Evolutionary conservation across 2,797 vertebrate genomes (phyloP).

Genomic region (Gila robusta): DNA sequence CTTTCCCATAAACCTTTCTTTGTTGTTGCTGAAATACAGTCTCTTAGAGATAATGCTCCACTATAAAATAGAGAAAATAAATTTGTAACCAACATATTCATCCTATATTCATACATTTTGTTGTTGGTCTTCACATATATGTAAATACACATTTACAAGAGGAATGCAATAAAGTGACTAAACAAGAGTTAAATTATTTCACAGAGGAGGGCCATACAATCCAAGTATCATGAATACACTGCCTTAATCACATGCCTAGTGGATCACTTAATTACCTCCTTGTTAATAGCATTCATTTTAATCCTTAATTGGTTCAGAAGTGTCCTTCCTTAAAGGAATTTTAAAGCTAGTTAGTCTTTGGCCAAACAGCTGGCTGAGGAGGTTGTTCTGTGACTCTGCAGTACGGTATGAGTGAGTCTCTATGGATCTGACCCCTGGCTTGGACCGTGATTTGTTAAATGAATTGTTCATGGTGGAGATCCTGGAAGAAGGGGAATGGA

Average conservation of each 20-base stretch:
- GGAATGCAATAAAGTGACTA: constrained; percentile 86
- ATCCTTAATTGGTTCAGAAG: constrained; percentile 87
- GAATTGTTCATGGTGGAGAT: constrained; percentile 82
- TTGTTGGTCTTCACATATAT: constrained; percentile 84
- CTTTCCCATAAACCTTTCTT: constrained; percentile 71
- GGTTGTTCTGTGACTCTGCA: constrained; percentile 94
- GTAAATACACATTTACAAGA: constrained; percentile 86
- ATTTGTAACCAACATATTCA: constrained; percentile 81
- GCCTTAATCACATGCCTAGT: constrained; percentile 79
- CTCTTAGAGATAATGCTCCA: constrained; percentile 80
- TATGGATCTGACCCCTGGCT: constrained; percentile 80
- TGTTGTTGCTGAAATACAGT: constrained; percentile 81
- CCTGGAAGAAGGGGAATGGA: constrained; percentile 84
- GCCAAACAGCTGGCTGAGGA: constrained; percentile 97
- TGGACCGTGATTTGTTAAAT: constrained; percentile 79
- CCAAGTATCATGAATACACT: constrained; percentile 87
- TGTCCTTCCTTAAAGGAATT: constrained; percentile 96
- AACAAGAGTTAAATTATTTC: constrained; percentile 82
- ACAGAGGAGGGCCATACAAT: constrained; percentile 91
- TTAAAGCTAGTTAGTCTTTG: constrained; percentile 99
- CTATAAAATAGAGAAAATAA: constrained; percentile 78
- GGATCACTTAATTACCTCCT: constrained; percentile 72
- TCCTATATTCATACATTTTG: constrained; percentile 83
- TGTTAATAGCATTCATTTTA: constrained; percentile 78
- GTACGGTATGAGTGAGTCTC: constrained; percentile 86